Evolutionary conservation across 2,113 vertebrate genomes (phyloP).

Genomic region (Origma solitaria): DNA sequence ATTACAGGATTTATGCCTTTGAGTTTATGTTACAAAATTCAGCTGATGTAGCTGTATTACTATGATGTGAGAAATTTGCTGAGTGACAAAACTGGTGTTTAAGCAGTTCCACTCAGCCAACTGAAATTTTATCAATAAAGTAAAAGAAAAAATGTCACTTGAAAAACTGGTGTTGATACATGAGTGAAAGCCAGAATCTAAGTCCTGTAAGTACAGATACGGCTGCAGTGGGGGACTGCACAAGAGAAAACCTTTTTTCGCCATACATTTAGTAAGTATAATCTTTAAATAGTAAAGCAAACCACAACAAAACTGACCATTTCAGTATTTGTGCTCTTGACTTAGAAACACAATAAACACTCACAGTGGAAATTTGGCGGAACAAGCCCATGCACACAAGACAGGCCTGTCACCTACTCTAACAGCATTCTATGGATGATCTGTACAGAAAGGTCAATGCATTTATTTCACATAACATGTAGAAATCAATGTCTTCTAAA

Average conservation of each 20-base stretch:
- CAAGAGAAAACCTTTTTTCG: neutral
- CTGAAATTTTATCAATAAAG: neutral
- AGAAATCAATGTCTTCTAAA: neutral
- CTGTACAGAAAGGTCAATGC: neutral
- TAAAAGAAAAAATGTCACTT: neutral
- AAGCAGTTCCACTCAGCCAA: neutral
- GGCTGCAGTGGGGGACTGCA: neutral
- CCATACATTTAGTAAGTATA: neutral
- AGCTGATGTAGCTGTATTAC: neutral
- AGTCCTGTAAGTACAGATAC: neutral
- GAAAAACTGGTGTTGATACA: neutral
- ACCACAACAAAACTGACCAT: neutral
- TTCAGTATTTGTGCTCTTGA: neutral
- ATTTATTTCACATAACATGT: neutral
- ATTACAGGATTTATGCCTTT: neutral
- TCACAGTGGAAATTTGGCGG: rapidly evolving
- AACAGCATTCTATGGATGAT: neutral
- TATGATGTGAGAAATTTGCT: neutral
- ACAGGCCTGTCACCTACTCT: neutral
- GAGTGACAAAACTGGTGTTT: neutral
- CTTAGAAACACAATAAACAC: neutral
- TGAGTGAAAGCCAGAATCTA: neutral
- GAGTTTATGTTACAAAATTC: neutral
- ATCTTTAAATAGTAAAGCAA: neutral
- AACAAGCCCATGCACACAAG: neutral